A percentile compares a stretch with the other conserved stretches of the same genome.
Evolutionary conservation across 2,888 invertebrate genomes (phyloP).

Genomic region (Metalampra italica): DNA sequence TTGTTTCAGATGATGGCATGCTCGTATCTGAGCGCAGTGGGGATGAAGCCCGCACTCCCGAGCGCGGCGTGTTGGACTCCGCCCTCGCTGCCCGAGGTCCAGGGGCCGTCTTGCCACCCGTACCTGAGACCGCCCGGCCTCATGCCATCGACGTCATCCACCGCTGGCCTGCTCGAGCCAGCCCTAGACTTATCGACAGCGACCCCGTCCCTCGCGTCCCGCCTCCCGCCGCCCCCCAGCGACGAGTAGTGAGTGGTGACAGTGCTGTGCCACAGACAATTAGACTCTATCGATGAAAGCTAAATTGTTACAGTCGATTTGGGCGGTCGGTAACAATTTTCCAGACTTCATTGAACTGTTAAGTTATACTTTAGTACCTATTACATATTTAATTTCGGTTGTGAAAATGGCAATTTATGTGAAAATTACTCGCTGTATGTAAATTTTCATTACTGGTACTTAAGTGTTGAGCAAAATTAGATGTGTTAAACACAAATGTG

Average conservation of each 20-base stretch:
- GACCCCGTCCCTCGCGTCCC: constrained; percentile 38
- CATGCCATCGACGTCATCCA: constrained; percentile 5
- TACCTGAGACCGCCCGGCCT: constrained; percentile 10
- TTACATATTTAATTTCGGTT: constrained; percentile 77
- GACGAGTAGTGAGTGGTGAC: constrained; percentile 59
- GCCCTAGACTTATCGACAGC: constrained; percentile 59
- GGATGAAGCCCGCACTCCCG: constrained; percentile 41
- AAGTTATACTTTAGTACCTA: constrained; percentile 66
- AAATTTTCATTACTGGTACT: constrained; percentile 65
- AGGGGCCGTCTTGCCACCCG: constrained; percentile 19
- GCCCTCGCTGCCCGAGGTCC: constrained; percentile 25
- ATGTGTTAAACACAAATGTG: constrained; percentile 72
- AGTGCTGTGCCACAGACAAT: constrained; percentile 67
- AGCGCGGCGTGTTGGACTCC: constrained; percentile 21
- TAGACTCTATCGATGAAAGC: constrained; percentile 31
- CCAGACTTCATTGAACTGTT: constrained; percentile 51
- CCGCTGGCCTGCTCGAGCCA: constrained; percentile 34
- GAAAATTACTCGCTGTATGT: constrained; percentile 68
- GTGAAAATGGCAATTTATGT: constrained; percentile 77
- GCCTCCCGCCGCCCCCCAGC: constrained; percentile 27
- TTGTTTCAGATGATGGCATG: constrained; percentile 76
- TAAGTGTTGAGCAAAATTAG: constrained; percentile 59
- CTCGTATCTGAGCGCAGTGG: constrained; percentile 65
- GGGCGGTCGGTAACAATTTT: constrained; percentile 47
- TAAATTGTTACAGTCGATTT: constrained; percentile 49